Evolutionary conservation across 2,888 invertebrate genomes (phyloP).

Genomic region (Trichopria drosophilae): DNA sequence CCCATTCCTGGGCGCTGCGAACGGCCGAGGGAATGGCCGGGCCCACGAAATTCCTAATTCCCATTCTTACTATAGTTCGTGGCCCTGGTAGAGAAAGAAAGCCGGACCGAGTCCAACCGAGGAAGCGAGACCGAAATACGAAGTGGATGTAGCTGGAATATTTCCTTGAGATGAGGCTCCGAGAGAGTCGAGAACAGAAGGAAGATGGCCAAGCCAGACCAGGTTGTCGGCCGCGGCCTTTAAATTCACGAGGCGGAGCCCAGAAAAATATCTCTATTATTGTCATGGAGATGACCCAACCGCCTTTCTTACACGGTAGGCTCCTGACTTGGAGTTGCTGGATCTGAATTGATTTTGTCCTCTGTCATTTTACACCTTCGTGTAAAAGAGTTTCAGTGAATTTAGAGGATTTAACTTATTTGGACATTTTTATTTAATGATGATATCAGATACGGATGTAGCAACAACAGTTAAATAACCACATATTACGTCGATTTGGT

Average conservation of each 20-base stretch:
- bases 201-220: slow-evolving; percentile 13
- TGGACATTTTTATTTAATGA: too few relatives aligned
- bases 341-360: too few relatives aligned
- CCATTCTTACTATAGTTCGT: slow-evolving; percentile 45
- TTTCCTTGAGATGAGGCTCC: slow-evolving; percentile 13
- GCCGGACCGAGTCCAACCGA: slow-evolving; percentile 17
- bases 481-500: too few relatives aligned
- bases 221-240: slow-evolving; percentile 41
- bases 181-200: slow-evolving; percentile 3
- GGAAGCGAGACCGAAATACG: neutral
- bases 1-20: slow-evolving; percentile 23
- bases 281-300: slow-evolving; percentile 51
- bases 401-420: too few relatives aligned
- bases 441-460: too few relatives aligned
- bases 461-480: too few relatives aligned
- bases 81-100: slow-evolving; percentile 37
- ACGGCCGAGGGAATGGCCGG: slow-evolving; percentile 34
- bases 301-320: slow-evolving; percentile 2
- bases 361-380: too few relatives aligned
- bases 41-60: slow-evolving; percentile 50
- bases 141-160: slow-evolving; percentile 12
- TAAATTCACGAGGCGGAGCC: slow-evolving; percentile 42
- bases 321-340: too few relatives aligned
- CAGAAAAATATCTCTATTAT: slow-evolving; percentile 53
- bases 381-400: too few relatives aligned